A percentile compares a stretch with the other conserved stretches of the same genome.
Conservation (phyloP, 2,797 vertebrate species). For the Gymnopithys bicolor region DNA sequence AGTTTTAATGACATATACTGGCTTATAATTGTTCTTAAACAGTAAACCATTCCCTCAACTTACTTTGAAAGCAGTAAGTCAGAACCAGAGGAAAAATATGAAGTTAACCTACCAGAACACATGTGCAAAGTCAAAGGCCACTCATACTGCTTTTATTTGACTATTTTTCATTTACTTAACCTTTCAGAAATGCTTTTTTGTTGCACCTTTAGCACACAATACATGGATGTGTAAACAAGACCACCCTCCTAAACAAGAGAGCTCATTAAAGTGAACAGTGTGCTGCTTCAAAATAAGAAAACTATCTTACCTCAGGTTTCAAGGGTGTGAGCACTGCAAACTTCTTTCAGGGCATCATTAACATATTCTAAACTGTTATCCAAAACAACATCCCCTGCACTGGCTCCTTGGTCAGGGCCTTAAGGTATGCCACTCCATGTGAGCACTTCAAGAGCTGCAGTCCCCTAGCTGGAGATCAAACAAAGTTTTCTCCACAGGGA, state of each 20-base stretch:
- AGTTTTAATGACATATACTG: background rate
- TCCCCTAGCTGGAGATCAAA: slow-evolving; percentile 61
- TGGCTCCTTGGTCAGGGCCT: background rate
- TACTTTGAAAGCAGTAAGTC: background rate
- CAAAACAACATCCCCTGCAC: background rate
- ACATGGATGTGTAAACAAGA: background rate
- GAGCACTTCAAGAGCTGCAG: slow-evolving; percentile 45
- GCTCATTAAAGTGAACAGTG: background rate
- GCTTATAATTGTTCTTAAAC: background rate
- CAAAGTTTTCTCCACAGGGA: background rate
- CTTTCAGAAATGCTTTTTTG: background rate
- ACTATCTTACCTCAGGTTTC: background rate
- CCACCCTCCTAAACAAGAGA: background rate
- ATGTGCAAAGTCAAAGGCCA: background rate
- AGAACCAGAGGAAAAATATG: background rate
- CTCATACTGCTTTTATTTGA: background rate
- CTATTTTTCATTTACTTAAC: background rate
- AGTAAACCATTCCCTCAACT: background rate
- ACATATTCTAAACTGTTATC: slow-evolving; percentile 27
- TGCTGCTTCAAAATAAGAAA: background rate
- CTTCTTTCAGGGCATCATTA: background rate
- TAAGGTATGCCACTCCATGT: background rate
- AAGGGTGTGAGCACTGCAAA: background rate
- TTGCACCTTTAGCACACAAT: background rate
- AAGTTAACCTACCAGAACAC: background rate